Evolutionary conservation across 1,140 invertebrate species (phyloP).

Genomic region (Cherax destructor): DNA sequence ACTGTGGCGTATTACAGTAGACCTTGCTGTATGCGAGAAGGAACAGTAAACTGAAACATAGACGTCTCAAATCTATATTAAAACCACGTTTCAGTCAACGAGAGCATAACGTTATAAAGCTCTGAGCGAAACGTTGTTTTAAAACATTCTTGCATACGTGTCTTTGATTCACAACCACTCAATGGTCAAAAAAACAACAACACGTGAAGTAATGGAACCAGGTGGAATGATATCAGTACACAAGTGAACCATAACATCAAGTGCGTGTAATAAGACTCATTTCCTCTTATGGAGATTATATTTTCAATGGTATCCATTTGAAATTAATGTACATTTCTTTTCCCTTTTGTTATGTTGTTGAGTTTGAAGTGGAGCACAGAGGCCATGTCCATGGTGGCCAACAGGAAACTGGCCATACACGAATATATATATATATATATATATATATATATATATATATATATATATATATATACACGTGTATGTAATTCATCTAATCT

Average conservation of each 20-base stretch:
- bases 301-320: conserved; percentile 19
- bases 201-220: conserved; percentile 15
- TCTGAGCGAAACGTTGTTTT: too few species aligned
- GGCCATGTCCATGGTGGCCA: background rate
- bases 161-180: background rate
- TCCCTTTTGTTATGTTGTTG: background rate
- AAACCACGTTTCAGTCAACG: too few species aligned
- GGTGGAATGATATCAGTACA: conserved; percentile 8
- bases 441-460: too few species aligned
- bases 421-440: background rate
- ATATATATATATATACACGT: too few species aligned
- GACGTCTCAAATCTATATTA: too few species aligned
- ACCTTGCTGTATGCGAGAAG: too few species aligned
- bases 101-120: too few species aligned
- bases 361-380: background rate
- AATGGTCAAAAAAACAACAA: background rate
- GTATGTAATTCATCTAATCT: background rate
- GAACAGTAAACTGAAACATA: too few species aligned
- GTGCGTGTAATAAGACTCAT: background rate
- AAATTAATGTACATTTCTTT: background rate
- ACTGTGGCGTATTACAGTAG: too few species aligned
- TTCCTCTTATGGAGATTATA: conserved; percentile 5
- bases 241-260: background rate
- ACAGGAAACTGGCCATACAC: background rate
- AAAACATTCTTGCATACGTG: background rate